Evolutionary conservation across 2,113 vertebrate species (phyloP), one percentile per base, ranked within the genome.

Genomic region (Pedetes capensis): DNA sequence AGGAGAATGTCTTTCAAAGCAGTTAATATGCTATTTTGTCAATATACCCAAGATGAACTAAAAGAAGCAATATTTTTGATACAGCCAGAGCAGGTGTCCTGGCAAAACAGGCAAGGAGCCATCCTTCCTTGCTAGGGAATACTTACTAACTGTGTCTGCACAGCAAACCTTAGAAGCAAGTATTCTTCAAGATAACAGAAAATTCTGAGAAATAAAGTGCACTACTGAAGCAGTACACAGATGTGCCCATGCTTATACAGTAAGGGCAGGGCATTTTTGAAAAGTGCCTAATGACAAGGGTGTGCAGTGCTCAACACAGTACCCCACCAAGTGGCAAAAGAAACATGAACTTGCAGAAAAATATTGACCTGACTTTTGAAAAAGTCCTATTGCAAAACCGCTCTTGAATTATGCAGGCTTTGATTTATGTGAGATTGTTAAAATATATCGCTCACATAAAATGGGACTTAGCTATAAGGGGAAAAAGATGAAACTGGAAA

Each of bases 371-470:
- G 27, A 76, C 66, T 87, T 74, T 34, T 78, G 47, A 85, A 71
- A 72, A 76, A 69, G 75, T 69, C 61, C 82, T 82, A 42, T 10
- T 55, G 66, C 59, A 75, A 71, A 79, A 83, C 51, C 84, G 42
- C 63, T 84, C 17, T 51, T 68, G 86, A 83, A 90, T 87, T 84
- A 90, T 55, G 27, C 47, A 59, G 47, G 34, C 23, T 87, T 49
- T 87, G 84, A 96, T 92, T 95, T 83, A 95, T 39, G 44, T 34
- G 71, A 85, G 27, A 55, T 69, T 93, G 75, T 92, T 89, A 96
- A 89, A 94, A 95, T 81, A 63, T 55, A 96, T n/a, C 66, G 42
- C 83, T 95, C 75, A 89, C 80, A 89, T 96, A 93, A 95, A 92
- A 96, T 42, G 84, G 69, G 74, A 91, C 57, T 95, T 87, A 87